Percentiles rank a stretch among this genome's conserved stretches.
phyloP scores from a whole-genome alignment of 1,140 invertebrate genomes.

The Zaprionus camerounensis region DNA sequence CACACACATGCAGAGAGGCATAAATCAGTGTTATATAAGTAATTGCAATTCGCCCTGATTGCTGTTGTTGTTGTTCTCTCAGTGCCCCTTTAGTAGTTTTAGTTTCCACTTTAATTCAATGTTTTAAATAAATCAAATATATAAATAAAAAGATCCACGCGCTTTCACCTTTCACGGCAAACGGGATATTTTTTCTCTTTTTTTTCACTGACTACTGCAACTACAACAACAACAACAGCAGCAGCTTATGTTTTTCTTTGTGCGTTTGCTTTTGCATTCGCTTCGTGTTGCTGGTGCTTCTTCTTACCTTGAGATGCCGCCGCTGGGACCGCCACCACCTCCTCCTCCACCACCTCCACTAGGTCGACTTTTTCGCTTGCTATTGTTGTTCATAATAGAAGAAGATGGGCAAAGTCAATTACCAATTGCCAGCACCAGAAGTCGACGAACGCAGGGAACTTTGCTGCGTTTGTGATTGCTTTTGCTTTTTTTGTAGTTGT shows the following conservation, averaged over 20 bases:
- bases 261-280: conserved; percentile 39
- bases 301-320: conserved; percentile 82
- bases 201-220: conserved; percentile 41
- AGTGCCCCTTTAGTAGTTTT: conserved; percentile 16
- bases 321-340: conserved; percentile 57
- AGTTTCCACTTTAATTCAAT: conserved; percentile 24
- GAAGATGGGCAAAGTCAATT: conserved; percentile 60
- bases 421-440: conserved; percentile 65
- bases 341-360: conserved; percentile 60
- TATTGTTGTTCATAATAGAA: conserved; percentile 79
- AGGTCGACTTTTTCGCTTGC: conserved; percentile 83
- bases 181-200: conserved; percentile 40
- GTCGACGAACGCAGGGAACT: conserved; percentile 66
- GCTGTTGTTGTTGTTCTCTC: conserved; percentile 31
- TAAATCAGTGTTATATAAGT: conserved; percentile 71
- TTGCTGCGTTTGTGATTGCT: conserved; percentile 31
- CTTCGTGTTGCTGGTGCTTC: conserved; percentile 54
- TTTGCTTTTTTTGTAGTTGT: conserved; percentile 35
- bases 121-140: conserved; percentile 18
- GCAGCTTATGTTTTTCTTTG: conserved; percentile 41
- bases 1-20: conserved; percentile 10
- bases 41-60: conserved; percentile 69
- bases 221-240: conserved; percentile 14
- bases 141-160: conserved; percentile 47
- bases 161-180: conserved; percentile 74